These are phyloP conservation scores for Microctenopoma stevenorrisi DNA, from an alignment of 2,797 vertebrate species.

Conservation along the genomic window DNA sequence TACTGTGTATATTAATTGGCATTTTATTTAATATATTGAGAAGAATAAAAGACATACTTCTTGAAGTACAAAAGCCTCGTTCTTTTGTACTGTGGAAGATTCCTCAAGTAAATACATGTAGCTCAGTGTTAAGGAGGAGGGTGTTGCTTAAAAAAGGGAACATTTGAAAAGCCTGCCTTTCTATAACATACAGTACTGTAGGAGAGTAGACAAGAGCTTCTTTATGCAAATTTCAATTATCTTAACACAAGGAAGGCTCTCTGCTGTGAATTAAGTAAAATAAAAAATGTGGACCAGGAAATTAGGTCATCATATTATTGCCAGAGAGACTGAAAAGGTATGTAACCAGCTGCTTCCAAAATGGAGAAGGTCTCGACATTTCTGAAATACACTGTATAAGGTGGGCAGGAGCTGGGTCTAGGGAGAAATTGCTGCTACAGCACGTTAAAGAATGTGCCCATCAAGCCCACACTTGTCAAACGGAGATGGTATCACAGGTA, in stretches of 20 bases:
- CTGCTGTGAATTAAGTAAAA: constrained; percentile 21
- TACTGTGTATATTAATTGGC: not conserved
- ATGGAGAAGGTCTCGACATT: constrained; percentile 48
- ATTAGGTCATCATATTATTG: constrained; percentile 19
- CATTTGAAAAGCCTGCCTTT: constrained; percentile 38
- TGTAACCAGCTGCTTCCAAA: constrained; percentile 35
- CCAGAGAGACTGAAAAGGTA: constrained; percentile 1
- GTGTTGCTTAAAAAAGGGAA: constrained; percentile 30
- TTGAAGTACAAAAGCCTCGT: not conserved
- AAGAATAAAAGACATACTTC: constrained; percentile 4
- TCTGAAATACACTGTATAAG: constrained; percentile 45
- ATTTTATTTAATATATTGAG: not conserved
- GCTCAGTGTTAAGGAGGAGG: constrained; percentile 24
- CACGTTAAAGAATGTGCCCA: constrained; percentile 80
- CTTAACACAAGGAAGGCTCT: constrained; percentile 17
- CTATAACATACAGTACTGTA: constrained; percentile 21
- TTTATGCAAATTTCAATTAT: constrained; percentile 53
- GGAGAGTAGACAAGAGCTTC: constrained; percentile 36
- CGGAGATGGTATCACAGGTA: constrained; percentile 60
- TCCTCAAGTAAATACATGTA: constrained; percentile 16
- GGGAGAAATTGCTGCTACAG: constrained; percentile 50
- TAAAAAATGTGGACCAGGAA: constrained; percentile 31
- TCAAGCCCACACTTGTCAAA: constrained; percentile 80
- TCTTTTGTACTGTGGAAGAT: not conserved
- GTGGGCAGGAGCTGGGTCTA: constrained; percentile 45